Conservation (phyloP, 1,140 invertebrate species). For the Holcopasites calliopsidis region DNA sequence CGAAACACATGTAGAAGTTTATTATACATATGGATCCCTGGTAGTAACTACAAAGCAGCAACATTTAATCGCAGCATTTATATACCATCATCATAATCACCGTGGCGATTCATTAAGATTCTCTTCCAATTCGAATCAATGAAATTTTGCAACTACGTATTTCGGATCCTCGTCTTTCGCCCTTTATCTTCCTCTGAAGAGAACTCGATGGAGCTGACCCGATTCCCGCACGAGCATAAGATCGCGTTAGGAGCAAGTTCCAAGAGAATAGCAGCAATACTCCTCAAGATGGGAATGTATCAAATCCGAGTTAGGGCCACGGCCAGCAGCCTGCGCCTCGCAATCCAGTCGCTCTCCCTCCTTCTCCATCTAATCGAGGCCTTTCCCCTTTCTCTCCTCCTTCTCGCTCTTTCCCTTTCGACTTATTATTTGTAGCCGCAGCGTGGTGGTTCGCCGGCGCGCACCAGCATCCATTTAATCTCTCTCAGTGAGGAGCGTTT, state of each 20-base stretch:
- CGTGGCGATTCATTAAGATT: not conserved
- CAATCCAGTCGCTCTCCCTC: constrained; percentile 9
- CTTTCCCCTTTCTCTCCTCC: constrained; percentile 10
- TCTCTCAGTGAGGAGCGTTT: constrained; percentile 77
- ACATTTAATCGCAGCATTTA: not conserved
- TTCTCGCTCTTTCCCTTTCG: constrained; percentile 41
- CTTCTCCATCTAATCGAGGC: not conserved
- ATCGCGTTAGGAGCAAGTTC: constrained; percentile 72
- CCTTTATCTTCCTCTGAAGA: not conserved
- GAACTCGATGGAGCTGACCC: constrained; percentile 10
- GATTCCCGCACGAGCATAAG: constrained; percentile 42
- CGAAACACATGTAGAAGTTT: too few species aligned
- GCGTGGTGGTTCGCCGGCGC: constrained; percentile 69
- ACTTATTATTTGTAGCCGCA: constrained; percentile 76
- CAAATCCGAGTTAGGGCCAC: constrained; percentile 70
- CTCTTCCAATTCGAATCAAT: not conserved
- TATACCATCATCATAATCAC: not conserved
- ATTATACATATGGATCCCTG: not conserved
- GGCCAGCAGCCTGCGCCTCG: constrained; percentile 45
- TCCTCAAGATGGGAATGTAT: constrained; percentile 68
- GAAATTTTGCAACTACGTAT: too few species aligned
- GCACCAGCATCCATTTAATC: constrained; percentile 78
- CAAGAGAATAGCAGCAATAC: constrained; percentile 47
- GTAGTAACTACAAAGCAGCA: not conserved
- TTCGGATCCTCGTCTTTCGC: not conserved